A percentile compares a stretch with the other conserved stretches of the same genome.
These are phyloP conservation scores for Ichneumoninae sp. DNA, from an alignment of 2,888 invertebrate species.

Conservation along the genomic window DNA sequence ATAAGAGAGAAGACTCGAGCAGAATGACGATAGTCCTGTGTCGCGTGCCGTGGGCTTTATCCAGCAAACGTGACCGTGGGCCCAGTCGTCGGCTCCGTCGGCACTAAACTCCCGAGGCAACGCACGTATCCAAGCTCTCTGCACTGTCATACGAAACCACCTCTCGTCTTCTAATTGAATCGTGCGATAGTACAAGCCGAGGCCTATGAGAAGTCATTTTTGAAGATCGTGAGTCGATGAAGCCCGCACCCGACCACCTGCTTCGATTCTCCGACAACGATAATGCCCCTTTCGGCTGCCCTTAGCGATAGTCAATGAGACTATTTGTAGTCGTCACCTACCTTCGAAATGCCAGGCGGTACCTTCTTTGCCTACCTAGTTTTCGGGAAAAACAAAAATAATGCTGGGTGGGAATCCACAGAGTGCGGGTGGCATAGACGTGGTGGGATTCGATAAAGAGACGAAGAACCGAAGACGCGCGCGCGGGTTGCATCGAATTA, in stretches of 20 bases:
- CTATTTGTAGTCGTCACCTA: conserved; percentile 77
- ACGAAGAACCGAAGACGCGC: background rate
- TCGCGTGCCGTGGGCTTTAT: conserved; percentile 75
- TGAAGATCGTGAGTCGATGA: conserved; percentile 16
- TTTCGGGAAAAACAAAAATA: conserved; percentile 69
- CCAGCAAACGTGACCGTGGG: conserved; percentile 64
- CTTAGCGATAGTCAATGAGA: conserved; percentile 72
- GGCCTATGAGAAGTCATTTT: conserved; percentile 41
- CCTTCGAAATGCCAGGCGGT: conserved; percentile 60
- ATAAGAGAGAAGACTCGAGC: conserved; percentile 6
- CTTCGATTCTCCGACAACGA: conserved; percentile 46
- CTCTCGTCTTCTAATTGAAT: conserved; percentile 45
- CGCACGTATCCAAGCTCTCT: conserved; percentile 41
- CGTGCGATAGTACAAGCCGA: conserved; percentile 11
- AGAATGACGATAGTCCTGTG: conserved; percentile 66
- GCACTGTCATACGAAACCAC: conserved; percentile 27
- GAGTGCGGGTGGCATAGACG: conserved; percentile 70
- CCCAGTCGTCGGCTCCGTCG: conserved; percentile 14
- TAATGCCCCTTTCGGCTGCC: conserved; percentile 13
- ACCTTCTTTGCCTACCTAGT: conserved; percentile 11
- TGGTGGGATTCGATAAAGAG: conserved; percentile 25
- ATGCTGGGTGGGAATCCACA: conserved; percentile 36
- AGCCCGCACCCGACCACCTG: conserved; percentile 61
- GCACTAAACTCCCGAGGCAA: background rate
- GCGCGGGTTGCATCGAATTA: conserved; percentile 1